These are phyloP conservation scores for Carassius carassius DNA, from an alignment of 2,113 vertebrate genomes.

Conservation along the genomic window DNA sequence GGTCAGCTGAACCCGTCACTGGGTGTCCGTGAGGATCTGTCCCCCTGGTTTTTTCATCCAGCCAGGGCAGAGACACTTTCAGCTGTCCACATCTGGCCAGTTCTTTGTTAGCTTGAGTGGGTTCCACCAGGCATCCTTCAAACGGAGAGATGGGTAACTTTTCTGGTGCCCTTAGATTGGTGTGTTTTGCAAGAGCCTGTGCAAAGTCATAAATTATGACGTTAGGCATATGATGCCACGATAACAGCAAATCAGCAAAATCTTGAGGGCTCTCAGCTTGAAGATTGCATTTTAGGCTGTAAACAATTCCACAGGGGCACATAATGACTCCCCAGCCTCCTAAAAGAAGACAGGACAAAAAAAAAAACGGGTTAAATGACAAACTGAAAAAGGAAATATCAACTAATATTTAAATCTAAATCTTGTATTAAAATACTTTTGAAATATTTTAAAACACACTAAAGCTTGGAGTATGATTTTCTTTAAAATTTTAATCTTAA, in stretches of 20 bases:
- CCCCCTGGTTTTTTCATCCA: not conserved
- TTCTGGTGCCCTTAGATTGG: conserved; percentile 16
- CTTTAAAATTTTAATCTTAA: not conserved
- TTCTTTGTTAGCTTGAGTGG: conserved; percentile 25
- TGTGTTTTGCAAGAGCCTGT: conserved; percentile 43
- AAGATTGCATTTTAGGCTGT: conserved; percentile 49
- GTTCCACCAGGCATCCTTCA: conserved; percentile 28
- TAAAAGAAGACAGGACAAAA: conserved; percentile 2
- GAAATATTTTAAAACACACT: not conserved
- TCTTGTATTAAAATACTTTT: not conserved
- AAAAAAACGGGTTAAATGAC: not conserved
- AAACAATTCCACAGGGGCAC: conserved; percentile 51
- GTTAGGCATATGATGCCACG: conserved; percentile 52
- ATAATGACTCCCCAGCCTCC: conserved; percentile 46
- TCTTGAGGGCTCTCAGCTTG: conserved; percentile 46
- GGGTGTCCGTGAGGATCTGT: conserved; percentile 31
- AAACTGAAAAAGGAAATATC: too few species aligned
- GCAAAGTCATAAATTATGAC: conserved; percentile 53
- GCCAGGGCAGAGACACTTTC: conserved; percentile 38
- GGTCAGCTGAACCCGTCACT: conserved; percentile 33
- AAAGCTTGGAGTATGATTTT: not conserved
- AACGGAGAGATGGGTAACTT: conserved; percentile 22
- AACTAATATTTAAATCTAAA: not conserved
- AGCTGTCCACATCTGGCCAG: conserved; percentile 10
- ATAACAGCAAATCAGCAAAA: conserved; percentile 49